phyloP scores from a whole-genome alignment of 2,113 vertebrate species.

The Rhynchomys soricoides region DNA sequence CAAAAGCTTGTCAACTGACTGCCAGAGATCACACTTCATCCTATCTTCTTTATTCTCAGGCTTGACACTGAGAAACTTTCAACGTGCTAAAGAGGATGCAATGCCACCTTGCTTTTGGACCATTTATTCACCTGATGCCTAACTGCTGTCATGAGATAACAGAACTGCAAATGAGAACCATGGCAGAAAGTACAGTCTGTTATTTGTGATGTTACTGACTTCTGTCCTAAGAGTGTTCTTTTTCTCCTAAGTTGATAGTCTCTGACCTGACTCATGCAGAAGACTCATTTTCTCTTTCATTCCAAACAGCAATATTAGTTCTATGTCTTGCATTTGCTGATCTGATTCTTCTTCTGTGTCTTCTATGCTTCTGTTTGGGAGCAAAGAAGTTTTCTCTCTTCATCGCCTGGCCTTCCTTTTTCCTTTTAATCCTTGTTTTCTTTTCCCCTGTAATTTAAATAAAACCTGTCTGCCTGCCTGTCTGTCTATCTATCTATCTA shows the following conservation, averaged over 20 bases:
- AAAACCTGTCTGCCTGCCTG: background rate
- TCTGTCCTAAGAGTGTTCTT: background rate
- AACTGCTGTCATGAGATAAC: background rate
- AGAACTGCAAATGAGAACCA: background rate
- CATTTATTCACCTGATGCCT: background rate
- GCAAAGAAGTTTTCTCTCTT: background rate
- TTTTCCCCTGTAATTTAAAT: background rate
- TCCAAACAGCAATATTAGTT: background rate
- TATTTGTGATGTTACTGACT: background rate
- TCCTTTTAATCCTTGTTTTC: background rate
- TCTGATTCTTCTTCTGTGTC: background rate
- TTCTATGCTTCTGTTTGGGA: background rate
- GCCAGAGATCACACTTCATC: background rate
- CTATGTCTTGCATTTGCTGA: background rate
- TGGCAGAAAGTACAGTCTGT: background rate
- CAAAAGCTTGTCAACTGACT: conserved; percentile 24
- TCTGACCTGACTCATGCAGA: background rate
- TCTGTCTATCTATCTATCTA: background rate
- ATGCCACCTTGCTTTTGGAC: background rate
- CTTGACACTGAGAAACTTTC: conserved; percentile 40
- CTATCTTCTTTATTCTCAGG: conserved; percentile 31
- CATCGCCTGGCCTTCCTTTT: background rate
- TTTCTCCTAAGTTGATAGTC: background rate
- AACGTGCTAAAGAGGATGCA: background rate
- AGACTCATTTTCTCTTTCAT: background rate